Evolutionary conservation across 2,888 invertebrate genomes (phyloP), one percentile per base, ranked within the genome.

Genomic region (Unio pictorum): DNA sequence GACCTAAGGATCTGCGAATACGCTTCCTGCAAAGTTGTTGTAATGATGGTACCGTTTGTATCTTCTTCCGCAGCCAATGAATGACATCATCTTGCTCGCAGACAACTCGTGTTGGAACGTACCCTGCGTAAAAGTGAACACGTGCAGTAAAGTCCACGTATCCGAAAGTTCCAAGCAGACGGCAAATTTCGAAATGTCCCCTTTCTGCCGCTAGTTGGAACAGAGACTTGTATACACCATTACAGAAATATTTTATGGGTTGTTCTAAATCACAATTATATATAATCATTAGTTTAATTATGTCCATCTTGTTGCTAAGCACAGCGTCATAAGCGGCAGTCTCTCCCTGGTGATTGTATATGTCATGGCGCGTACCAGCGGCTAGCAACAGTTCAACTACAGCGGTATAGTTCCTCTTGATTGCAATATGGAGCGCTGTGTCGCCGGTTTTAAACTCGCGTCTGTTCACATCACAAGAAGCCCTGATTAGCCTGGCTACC

Each of bases 261-360:
- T 85, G 82, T 75, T 89, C 89, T 66, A 88, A 79, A 75, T 88
- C 88, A 80, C 88, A 89, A 79, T 89, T 89, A 78, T 86, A 84
- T 60, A 79, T 80, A 62, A 89, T 80, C 83, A 89, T 87, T n/a
- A 88, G 79, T 69, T 82, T 80, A 65, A 89, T 76, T 30, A 88
- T 84, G 71, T 89, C 89, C 45, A 84, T 74, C 76, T 89, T 88
- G 83, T 89, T 89, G 64, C 87, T 87, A 56, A 87, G 80, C 20
- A 89, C 87, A 17, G 88, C 88, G 63, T 89, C 89, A 71, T 85
- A 87, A 28, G 88, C 84, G 54, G 89, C 88, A 20, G 88, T 87
- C 75, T 89, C 89, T 20, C 89, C 88, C 69, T 89, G 88, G 78
- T 89, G 89, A 80, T 89, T 89, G 78, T 88, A 89, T 62, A 88